Conservation (phyloP, 2,113 vertebrate genomes). For the Lipotes vexillifer region DNA sequence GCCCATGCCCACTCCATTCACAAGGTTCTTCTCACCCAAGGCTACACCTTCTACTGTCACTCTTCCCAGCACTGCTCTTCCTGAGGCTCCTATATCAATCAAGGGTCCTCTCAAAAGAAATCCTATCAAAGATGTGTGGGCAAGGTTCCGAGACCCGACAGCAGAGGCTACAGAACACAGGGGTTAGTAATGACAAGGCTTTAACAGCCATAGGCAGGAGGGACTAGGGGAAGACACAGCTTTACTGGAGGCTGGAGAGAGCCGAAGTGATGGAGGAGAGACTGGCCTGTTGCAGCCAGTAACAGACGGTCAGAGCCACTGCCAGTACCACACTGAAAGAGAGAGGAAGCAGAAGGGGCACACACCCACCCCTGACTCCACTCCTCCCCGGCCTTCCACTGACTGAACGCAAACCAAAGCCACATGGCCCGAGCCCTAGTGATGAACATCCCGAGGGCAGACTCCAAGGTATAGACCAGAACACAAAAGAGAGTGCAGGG, state of each 20-base stretch:
- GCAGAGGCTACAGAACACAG: neutral
- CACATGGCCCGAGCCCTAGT: neutral
- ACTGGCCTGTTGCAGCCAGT: too few relatives aligned
- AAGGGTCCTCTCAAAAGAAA: neutral
- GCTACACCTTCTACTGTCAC: too few relatives aligned
- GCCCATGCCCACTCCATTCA: neutral
- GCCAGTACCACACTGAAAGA: neutral
- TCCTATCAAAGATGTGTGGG: neutral
- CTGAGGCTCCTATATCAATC: neutral
- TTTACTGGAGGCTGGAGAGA: neutral
- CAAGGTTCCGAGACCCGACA: neutral
- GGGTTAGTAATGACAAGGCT: neutral
- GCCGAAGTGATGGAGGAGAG: rapidly evolving
- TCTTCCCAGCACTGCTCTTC: neutral
- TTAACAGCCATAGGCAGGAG: neutral
- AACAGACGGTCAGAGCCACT: rapidly evolving
- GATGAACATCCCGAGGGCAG: neutral
- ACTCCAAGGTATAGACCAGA: neutral
- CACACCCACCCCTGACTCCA: neutral
- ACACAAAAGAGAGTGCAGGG: neutral
- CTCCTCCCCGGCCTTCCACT: neutral
- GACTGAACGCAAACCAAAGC: neutral
- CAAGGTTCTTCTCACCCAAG: neutral
- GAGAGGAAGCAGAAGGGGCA: neutral
- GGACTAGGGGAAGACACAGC: neutral